Base-by-base conservation (phyloP, 2,888 invertebrate genomes). In the Drosophila falleni region DNA sequence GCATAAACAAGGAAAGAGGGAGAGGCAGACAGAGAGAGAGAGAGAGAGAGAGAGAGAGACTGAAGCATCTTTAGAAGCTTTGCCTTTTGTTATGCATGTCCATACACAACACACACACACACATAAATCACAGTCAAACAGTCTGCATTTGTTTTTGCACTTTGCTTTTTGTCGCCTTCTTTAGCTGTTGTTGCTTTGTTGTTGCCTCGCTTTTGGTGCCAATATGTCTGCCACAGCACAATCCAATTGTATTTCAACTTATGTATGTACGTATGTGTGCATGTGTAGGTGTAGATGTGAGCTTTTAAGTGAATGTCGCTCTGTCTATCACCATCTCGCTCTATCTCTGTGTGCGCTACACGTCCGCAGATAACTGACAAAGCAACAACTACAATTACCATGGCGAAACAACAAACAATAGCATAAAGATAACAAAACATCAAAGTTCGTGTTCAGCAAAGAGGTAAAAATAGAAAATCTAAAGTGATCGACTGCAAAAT, bases 191-290 rank as follows among this genome's bases (percentile, higher is more conserved):
- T 64, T 59, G 58, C 51, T 58, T 58, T 61, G 65, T 60, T 71
- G 59, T 60, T 61, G 58, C 51, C 49, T 72, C 35, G 59, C 55
- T 39, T 60, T 51, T 58, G 78, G 76, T 78, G 78, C 72, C 80
- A 72, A 72, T 72, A 64, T 73, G 78, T 78, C 78, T 78, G 65
- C 75, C 64, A 60, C 69, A 78, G 70, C 64, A 53, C 71, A 77
- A 71, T 78, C 66, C 70, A 78, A 74, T 71, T 71, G 58, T 64
- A 23, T 65, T 44, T 39, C 42, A 53, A 49, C 56, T 62, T 68
- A 41, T 41, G 41, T 47, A 37, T 54, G 42, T 47, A 5, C 37
- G 13, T 37, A 15, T 55, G 10, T 50, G 39, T 35, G 33, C 37
- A 41, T 42, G 47, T 44, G 60, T 15, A 10, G 35, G 35, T 56